Evolutionary conservation across 2,888 invertebrate species (phyloP).

Genomic region (Nasonovia ribisnigri): DNA sequence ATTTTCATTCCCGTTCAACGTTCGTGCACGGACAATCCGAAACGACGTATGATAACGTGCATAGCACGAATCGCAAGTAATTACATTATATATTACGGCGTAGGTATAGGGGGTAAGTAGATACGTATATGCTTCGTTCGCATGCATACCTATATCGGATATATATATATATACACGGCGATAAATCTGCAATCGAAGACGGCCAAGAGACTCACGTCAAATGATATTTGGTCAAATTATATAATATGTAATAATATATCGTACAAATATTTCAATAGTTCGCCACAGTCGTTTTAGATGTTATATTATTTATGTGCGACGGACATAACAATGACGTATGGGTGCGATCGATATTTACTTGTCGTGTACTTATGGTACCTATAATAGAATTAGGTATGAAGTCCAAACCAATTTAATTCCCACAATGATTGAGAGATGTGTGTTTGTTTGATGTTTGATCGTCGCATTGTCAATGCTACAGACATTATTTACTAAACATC

Average conservation of each 20-base stretch:
- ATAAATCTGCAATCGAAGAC: not conserved
- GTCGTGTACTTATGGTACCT: not conserved
- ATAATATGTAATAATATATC: too few relatives aligned
- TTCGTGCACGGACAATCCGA: not conserved
- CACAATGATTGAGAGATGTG: not conserved
- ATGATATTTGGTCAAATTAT: not conserved
- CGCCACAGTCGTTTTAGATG: not conserved
- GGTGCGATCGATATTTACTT: not conserved
- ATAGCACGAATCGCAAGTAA: not conserved
- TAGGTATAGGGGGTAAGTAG: not conserved
- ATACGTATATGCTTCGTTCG: not conserved
- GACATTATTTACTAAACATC: not conserved
- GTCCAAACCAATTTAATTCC: not conserved
- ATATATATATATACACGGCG: too few relatives aligned
- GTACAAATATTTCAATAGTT: not conserved
- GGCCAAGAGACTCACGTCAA: not conserved
- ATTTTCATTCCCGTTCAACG: not conserved
- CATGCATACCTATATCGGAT: not conserved
- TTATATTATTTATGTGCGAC: not conserved
- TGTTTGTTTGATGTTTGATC: not conserved
- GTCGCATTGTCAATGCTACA: not conserved
- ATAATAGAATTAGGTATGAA: not conserved
- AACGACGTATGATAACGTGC: not conserved
- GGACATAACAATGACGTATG: not conserved
- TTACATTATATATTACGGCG: not conserved